Evolutionary conservation across 2,113 vertebrate genomes (phyloP).

Genomic region (Martes martes): DNA sequence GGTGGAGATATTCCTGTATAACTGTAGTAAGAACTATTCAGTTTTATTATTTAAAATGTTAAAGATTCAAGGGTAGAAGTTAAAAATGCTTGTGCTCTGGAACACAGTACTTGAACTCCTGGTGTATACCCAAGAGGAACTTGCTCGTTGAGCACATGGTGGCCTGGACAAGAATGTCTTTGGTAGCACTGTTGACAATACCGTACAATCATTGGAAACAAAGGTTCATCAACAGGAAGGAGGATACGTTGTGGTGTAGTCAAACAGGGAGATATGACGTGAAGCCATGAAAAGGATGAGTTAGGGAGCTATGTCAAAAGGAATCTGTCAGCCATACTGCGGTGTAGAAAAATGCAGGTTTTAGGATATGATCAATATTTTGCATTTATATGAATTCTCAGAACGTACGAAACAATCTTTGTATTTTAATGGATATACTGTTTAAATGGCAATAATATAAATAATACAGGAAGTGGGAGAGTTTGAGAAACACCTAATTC

Average conservation of each 20-base stretch:
- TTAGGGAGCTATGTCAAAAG: not conserved
- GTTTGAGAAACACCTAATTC: not conserved
- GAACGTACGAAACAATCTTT: not conserved
- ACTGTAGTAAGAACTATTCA: not conserved
- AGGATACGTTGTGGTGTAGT: not conserved
- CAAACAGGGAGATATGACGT: not conserved
- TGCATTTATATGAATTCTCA: not conserved
- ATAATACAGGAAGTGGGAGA: not conserved
- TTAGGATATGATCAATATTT: not conserved
- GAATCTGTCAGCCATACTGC: not conserved
- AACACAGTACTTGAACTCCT: not conserved
- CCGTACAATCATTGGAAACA: not conserved
- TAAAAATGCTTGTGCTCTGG: not conserved
- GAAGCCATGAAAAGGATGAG: not conserved
- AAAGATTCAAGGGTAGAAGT: not conserved
- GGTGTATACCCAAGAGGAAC: not conserved
- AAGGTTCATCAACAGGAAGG: not conserved
- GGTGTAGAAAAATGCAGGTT: not conserved
- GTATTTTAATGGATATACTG: not conserved
- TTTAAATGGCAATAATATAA: not conserved
- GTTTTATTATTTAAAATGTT: conserved; percentile 29
- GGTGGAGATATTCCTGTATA: not conserved
- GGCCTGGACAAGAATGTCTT: not conserved
- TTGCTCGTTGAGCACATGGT: not conserved
- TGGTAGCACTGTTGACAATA: not conserved